Evolutionary conservation across 2,797 vertebrate genomes (phyloP).

Genomic region (Melanogrammus aeglefinus): DNA sequence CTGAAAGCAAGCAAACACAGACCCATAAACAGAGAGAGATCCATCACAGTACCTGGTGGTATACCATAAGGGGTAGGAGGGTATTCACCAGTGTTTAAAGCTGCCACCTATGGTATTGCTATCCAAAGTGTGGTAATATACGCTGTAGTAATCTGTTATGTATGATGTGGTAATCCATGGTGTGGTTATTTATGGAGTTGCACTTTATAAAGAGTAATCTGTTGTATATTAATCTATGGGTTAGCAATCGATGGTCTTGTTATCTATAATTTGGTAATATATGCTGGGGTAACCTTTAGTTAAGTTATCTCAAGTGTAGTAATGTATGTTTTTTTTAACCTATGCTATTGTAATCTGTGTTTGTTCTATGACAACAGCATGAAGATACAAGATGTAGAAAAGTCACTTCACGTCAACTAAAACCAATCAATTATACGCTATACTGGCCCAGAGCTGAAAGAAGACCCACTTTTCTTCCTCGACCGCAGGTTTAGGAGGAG

Average conservation of each 20-base stretch:
- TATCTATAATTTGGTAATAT: neutral
- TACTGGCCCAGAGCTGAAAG: neutral
- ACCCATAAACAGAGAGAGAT: neutral
- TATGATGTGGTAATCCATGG: no score
- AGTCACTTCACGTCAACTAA: no score
- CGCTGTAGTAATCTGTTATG: no score
- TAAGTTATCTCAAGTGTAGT: neutral
- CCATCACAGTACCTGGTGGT: neutral
- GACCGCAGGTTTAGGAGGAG: neutral
- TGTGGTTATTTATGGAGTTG: no score
- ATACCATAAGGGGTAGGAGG: no score
- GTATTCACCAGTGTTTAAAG: constrained; percentile 11
- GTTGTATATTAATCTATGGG: neutral
- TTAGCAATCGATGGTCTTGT: constrained; percentile 3
- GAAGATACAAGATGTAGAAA: no score
- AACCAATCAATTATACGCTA: neutral
- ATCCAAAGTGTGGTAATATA: no score
- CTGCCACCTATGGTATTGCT: constrained; percentile 16
- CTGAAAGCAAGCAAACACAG: neutral
- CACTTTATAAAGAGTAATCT: neutral
- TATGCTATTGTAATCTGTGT: no score
- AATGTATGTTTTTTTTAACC: neutral
- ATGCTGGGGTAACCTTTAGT: neutral
- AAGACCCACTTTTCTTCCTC: neutral
- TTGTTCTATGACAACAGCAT: no score